phyloP scores from a whole-genome alignment of 2,888 invertebrate species.

The Eristalis arbustorum region DNA sequence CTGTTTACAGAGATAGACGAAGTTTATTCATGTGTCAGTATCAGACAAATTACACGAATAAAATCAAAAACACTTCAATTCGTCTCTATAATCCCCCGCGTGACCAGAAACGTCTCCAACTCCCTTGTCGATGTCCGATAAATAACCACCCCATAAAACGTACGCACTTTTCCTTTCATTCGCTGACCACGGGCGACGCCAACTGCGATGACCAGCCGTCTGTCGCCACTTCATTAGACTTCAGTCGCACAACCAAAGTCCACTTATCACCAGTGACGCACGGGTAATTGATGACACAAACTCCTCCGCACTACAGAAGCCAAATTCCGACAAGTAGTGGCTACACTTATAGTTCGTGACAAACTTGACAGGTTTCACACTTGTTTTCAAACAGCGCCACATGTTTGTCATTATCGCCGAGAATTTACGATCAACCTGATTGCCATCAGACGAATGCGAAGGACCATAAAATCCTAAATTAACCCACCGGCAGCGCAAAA shows the following conservation, averaged over 20 bases:
- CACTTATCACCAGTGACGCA: background rate
- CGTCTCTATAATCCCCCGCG: too few relatives aligned
- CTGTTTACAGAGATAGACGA: too few relatives aligned
- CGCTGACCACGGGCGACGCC: background rate
- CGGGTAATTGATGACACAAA: background rate
- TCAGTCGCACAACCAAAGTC: background rate
- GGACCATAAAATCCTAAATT: conserved; percentile 3
- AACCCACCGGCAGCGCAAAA: background rate
- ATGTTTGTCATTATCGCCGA: background rate
- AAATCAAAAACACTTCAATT: too few relatives aligned
- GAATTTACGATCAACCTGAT: background rate
- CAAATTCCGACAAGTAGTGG: background rate
- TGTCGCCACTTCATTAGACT: background rate
- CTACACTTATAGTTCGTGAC: background rate
- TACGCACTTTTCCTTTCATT: background rate
- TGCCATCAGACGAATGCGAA: background rate
- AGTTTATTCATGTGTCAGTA: too few relatives aligned
- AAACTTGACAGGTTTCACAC: background rate
- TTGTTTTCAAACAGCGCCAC: background rate
- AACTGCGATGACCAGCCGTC: background rate
- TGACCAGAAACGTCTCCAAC: too few relatives aligned
- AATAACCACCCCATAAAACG: too few relatives aligned
- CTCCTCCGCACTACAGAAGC: background rate
- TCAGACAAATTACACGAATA: too few relatives aligned
- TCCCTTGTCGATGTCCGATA: too few relatives aligned